A percentile compares a stretch with the other conserved stretches of the same genome.
Evolutionary conservation across 2,888 invertebrate species (phyloP).

Genomic region (Dendrolimus pini): DNA sequence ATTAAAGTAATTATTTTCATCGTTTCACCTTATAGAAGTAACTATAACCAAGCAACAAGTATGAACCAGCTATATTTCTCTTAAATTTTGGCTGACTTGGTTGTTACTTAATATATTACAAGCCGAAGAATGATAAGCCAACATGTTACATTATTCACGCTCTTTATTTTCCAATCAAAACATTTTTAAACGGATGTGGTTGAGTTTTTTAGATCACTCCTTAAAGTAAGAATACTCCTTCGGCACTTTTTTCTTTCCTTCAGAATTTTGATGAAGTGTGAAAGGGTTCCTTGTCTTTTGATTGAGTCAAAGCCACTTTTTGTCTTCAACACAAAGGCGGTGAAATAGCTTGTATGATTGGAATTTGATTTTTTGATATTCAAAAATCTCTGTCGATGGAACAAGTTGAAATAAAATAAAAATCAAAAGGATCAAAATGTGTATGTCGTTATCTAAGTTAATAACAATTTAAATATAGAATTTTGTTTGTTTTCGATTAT

Average conservation of each 20-base stretch:
- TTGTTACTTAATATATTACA: no score
- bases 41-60: no score
- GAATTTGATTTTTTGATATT: background rate
- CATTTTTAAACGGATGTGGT: slow-evolving; percentile 57
- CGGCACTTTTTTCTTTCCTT: slow-evolving; percentile 37
- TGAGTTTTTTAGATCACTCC: slow-evolving; percentile 33
- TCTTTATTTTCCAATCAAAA: slow-evolving; percentile 74
- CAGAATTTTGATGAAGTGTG: slow-evolving; percentile 65
- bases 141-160: slow-evolving; percentile 42
- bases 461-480: no score
- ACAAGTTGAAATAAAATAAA: background rate
- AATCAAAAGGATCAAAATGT: no score
- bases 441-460: no score
- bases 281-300: slow-evolving; percentile 50
- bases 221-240: slow-evolving; percentile 30
- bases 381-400: background rate
- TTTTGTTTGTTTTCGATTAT: no score
- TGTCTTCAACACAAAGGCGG: slow-evolving; percentile 11
- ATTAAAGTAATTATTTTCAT: no score
- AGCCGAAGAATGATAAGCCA: background rate
- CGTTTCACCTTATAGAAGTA: no score
- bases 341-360: background rate
- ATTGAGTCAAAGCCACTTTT: slow-evolving; percentile 55
- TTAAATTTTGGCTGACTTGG: no score
- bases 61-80: no score